These are phyloP conservation scores for Perizoma affinitatum DNA, from an alignment of 2,888 invertebrate genomes.

Conservation along the genomic window DNA sequence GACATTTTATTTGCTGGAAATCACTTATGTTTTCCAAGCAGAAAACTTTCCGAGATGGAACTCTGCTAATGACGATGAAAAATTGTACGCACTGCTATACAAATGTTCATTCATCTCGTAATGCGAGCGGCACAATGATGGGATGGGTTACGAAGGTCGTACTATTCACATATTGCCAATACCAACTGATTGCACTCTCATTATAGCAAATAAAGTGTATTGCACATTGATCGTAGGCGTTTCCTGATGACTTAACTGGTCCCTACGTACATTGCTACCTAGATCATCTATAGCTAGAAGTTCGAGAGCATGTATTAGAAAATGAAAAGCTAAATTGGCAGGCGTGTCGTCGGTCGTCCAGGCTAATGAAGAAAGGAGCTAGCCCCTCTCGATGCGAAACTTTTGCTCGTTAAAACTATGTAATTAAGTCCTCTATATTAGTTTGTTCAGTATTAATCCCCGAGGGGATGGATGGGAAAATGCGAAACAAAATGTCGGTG, in stretches of 20 bases:
- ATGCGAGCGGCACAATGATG: conserved; percentile 66
- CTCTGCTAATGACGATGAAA: conserved; percentile 58
- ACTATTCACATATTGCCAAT: conserved; percentile 67
- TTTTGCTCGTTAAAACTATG: conserved; percentile 11
- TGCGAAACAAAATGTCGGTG: conserved; percentile 1
- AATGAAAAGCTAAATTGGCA: conserved; percentile 9
- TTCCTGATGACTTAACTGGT: conserved; percentile 12
- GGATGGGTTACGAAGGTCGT: conserved; percentile 76
- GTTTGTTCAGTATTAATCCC: conserved; percentile 3
- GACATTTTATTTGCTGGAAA: conserved; percentile 14
- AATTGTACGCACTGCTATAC: conserved; percentile 65
- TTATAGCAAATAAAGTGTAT: conserved; percentile 28
- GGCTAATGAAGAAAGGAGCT: conserved; percentile 7
- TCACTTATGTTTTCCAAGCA: conserved; percentile 5
- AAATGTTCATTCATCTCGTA: conserved; percentile 64
- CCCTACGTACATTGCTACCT: no score
- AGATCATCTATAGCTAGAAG: background rate
- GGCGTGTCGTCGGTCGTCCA: conserved; percentile 2
- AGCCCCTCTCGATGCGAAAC: conserved; percentile 1
- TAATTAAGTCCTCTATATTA: conserved; percentile 6
- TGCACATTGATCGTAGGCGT: conserved; percentile 28
- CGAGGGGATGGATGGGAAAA: background rate
- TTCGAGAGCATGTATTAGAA: conserved; percentile 1
- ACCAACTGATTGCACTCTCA: conserved; percentile 54
- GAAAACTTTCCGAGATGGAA: conserved; percentile 32